phyloP scores from a whole-genome alignment of 2,888 invertebrate species.

The Pachliopta kotzebuea region DNA sequence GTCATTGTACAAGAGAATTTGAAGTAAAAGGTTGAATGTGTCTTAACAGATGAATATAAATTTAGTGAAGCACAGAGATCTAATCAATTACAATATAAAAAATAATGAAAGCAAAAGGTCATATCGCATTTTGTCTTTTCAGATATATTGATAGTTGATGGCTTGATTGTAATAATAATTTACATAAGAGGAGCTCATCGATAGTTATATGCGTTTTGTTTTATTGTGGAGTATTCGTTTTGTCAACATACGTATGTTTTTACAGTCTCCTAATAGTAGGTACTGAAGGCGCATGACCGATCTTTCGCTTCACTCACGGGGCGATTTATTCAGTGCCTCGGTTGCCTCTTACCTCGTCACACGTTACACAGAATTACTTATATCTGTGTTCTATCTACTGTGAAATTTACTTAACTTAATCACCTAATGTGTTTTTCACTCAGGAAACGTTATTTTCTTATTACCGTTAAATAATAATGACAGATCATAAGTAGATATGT shows the following conservation, averaged over 20 bases:
- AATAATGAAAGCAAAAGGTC: too few species aligned
- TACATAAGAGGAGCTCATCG: neutral
- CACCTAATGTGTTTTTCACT: conserved; percentile 41
- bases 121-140: too few species aligned
- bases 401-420: conserved; percentile 53
- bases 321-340: conserved; percentile 53
- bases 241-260: neutral
- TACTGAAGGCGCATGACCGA: conserved; percentile 69
- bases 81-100: too few species aligned
- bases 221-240: neutral
- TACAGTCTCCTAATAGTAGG: neutral
- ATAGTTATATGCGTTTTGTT: neutral
- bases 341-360: conserved; percentile 42
- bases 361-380: conserved; percentile 39
- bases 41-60: too few species aligned
- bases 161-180: neutral
- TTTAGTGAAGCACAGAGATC: too few species aligned
- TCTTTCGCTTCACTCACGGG: conserved; percentile 41
- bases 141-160: neutral
- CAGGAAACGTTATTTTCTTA: conserved; percentile 32
- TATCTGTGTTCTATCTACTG: conserved; percentile 31
- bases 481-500: neutral
- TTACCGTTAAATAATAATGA: neutral
- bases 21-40: too few species aligned
- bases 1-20: too few species aligned